Base-by-base conservation (phyloP, 2,888 invertebrate species). In the Unio pictorum region DNA sequence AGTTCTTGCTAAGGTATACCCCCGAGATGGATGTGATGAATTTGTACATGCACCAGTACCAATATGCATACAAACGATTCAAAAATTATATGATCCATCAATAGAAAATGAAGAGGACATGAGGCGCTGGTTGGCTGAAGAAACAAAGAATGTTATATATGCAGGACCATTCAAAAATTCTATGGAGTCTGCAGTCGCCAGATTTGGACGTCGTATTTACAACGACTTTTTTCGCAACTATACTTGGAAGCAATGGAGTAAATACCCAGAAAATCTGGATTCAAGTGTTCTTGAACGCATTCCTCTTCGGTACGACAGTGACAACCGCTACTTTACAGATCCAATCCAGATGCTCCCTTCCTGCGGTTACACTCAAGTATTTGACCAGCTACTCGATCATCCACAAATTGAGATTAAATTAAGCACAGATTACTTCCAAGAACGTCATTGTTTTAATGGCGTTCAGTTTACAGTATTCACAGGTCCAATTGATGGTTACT, bases 291-390 rank as follows among this genome's bases (percentile, higher is more conserved):
- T 68, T 23, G 67, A 61, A 11, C 55, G 67, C 20, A 68, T 68
- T 3, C 67, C 67, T 15, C 23, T 68, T 2, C 20, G 67, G 54
- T 56, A 61, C 5, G 54, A 57, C n/a, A 23, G 45, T 23, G 67
- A 68, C 61, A 58, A 62, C 5, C 67, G 67, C 17, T 68, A 63
- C 23, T 68, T 68, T 63, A 63, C 55, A 4, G 67, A 68, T 55
- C 55, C 56, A 7, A 61, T 61, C 26, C 67, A 68, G 23, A 61
- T 55, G 30, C 57, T 68, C 28, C 63, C 67, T 17, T 30, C 62
- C 4, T 20, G 56, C 1, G 67, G 63, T 3, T 68, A 68, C 23
- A 63, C 67, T 3, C 18, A 26, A 18, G 28, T 68, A 5, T 68
- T 68, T 26, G 23, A 58, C 17, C 56, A 68, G n/a, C n/a, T 68